Conservation (phyloP, 1,140 invertebrate species). For the Thrips palmi region DNA sequence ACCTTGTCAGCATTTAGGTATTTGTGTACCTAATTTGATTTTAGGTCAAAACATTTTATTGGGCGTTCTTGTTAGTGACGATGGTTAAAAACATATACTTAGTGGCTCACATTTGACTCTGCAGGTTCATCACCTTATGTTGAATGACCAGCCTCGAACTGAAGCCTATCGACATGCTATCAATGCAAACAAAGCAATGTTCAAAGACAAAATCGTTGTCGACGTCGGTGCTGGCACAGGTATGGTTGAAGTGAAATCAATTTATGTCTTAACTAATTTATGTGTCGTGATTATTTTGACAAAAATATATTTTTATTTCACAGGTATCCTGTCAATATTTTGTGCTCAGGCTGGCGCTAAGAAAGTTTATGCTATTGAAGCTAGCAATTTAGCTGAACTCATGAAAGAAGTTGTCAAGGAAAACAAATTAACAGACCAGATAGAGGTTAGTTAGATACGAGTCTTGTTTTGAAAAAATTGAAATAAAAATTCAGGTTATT, state of each 20-base stretch:
- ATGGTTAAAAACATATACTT: not conserved
- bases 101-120: not conserved
- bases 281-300: not conserved
- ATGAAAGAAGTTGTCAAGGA: conserved; percentile 62
- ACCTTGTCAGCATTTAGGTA: conserved; percentile 1
- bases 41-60: not conserved
- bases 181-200: conserved; percentile 49
- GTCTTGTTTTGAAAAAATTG: no score
- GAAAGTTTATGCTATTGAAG: conserved; percentile 83
- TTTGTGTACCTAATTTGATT: not conserved
- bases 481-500: conserved; percentile 15
- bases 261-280: conserved; percentile 8
- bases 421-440: conserved; percentile 40
- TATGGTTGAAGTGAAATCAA: conserved; percentile 9
- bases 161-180: conserved; percentile 86
- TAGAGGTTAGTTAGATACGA: conserved; percentile 43
- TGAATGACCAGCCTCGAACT: conserved; percentile 72
- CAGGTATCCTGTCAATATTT: conserved; percentile 89
- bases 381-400: conserved; percentile 65
- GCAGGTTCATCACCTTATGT: conserved; percentile 60
- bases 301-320: conserved; percentile 13
- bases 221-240: conserved; percentile 83
- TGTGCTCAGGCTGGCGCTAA: conserved; percentile 81
- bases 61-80: not conserved
- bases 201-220: conserved; percentile 65